Conservation (phyloP, 2,888 invertebrate genomes). For the Euplagia quadripunctaria region DNA sequence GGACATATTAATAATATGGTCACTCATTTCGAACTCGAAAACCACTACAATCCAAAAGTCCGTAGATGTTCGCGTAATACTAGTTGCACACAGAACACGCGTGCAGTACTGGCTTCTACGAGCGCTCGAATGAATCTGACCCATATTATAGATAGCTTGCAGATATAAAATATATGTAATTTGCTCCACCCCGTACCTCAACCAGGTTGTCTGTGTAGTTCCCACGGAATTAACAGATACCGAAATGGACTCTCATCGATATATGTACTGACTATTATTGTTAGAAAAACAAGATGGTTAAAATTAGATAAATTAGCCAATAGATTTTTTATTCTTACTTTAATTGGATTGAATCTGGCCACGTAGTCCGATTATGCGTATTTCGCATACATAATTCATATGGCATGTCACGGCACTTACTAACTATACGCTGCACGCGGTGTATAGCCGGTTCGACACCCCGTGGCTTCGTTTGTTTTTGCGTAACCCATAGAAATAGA, state of each 20-base stretch:
- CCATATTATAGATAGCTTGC: neutral
- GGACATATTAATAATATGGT: neutral
- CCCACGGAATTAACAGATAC: neutral
- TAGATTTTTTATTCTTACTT: neutral
- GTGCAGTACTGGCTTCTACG: neutral
- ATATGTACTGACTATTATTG: neutral
- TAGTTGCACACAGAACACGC: neutral
- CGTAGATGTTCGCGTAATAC: neutral
- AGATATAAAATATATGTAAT: neutral
- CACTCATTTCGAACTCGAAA: neutral
- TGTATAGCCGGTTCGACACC: neutral
- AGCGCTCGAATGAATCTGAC: neutral
- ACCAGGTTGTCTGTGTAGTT: neutral
- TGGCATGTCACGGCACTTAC: neutral
- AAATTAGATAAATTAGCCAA: neutral
- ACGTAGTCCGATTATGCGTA: neutral
- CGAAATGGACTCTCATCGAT: neutral
- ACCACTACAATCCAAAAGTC: neutral
- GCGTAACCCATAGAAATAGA: too few relatives aligned
- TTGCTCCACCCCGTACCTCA: neutral
- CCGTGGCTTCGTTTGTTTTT: too few relatives aligned
- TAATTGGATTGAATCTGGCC: neutral
- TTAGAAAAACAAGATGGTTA: neutral
- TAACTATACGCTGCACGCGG: neutral
- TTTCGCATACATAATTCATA: neutral